Evolutionary conservation across 1,140 invertebrate species (phyloP), one percentile per base, ranked within the genome.

Genomic region (Phthorimaea operculella): DNA sequence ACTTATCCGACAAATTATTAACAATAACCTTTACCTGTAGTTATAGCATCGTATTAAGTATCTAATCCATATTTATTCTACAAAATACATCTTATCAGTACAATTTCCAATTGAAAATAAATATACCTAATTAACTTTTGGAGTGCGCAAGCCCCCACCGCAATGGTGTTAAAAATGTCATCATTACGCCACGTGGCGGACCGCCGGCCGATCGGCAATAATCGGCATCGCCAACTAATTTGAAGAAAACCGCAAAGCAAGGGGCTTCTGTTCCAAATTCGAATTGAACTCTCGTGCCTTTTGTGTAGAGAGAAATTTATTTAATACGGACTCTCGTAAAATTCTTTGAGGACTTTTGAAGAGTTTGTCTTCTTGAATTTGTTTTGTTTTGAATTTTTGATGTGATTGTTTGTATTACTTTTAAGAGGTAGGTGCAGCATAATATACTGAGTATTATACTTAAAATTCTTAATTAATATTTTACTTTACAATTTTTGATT

Each of bases 191-290:
- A 47, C 44, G 44, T 47, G 44, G 8, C 15, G 7, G 44, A 47
- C n/a, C 44, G 44, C 12, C 44, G 44, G 12, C 16, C 44, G 44
- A 47, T 47, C 14, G 15, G 15, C 7, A 47, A 3, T 14, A 14
- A 47, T 47, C 14, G 15, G 15, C 7, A 47, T 47, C 44, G 16
- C 14, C 11, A 47, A 47, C 44, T 47, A 47, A 47, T 47, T 47
- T 47, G 44, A 17, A 47, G 44, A 47, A 39, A 47, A 47, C 44
- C 44, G 4, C 44, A 47, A 39, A 39, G 16, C 15, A 15, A 15
- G 44, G 44, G 36, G 10, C n/a, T n/a, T n/a, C 36, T 3, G 10
- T n/a, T n/a, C 36, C 36, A 39, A 39, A 4, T 39, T 39, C 8
- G n/a, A 39, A 39, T 12, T 39, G 36, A 39, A 39, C 36, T 39